These are phyloP conservation scores for Heterochromis multidens DNA, from an alignment of 2,113 vertebrate species.

Conservation along the genomic window DNA sequence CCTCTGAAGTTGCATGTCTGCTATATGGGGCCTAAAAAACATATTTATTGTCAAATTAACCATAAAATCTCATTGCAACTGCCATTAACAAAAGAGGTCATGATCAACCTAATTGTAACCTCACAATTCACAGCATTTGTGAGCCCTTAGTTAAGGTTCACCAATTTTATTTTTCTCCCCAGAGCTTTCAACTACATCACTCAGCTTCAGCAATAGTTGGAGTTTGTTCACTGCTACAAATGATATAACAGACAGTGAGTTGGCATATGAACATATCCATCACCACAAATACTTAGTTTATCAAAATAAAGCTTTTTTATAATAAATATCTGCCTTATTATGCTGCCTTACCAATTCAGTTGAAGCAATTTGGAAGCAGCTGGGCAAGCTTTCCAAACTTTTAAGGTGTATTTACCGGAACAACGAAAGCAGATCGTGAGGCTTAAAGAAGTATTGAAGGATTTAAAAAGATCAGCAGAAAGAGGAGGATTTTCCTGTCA, in stretches of 20 bases:
- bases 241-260: not conserved
- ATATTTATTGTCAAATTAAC: not conserved
- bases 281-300: not conserved
- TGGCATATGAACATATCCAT: fast-evolving
- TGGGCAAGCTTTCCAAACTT: not conserved
- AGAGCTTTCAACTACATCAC: not conserved
- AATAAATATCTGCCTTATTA: not conserved
- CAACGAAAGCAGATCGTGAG: not conserved
- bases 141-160: not conserved
- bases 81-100: not conserved
- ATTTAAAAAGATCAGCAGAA: conserved; percentile 34
- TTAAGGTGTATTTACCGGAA: not conserved
- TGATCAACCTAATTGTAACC: fast-evolving
- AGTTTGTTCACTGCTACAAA: not conserved
- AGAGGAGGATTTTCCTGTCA: not conserved
- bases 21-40: not conserved
- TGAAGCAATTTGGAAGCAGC: not conserved
- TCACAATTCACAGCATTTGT: not conserved
- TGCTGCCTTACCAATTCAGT: not conserved
- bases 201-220: not conserved
- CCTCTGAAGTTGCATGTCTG: not conserved
- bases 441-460: not conserved
- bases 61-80: fast-evolving
- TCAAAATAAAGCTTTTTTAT: too few species aligned
- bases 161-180: not conserved